A percentile compares a stretch with the other conserved stretches of the same genome.
Conservation (phyloP, 2,797 vertebrate genomes). For the Crocodylus rhombifer region DNA sequence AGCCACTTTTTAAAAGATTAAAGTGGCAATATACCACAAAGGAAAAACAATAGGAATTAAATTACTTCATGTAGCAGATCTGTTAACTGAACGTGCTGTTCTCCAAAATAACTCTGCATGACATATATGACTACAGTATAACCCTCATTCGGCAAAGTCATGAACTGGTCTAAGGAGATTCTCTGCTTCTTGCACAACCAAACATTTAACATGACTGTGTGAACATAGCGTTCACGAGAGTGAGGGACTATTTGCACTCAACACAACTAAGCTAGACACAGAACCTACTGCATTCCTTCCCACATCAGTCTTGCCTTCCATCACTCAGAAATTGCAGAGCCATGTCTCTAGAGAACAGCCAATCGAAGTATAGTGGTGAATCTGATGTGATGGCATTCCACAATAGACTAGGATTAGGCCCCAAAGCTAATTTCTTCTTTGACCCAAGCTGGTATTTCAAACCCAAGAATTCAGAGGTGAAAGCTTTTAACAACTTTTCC, state of each 20-base stretch:
- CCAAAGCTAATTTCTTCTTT: neutral
- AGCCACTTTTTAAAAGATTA: neutral
- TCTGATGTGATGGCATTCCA: neutral
- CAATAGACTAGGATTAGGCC: neutral
- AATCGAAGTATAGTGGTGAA: neutral
- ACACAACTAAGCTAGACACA: neutral
- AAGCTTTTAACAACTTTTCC: neutral
- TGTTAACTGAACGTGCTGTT: slow-evolving; percentile 13
- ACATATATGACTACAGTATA: neutral
- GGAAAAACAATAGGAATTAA: slow-evolving; percentile 24
- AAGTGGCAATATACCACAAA: neutral
- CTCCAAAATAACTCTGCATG: slow-evolving; percentile 16
- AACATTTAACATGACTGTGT: neutral
- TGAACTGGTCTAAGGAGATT: neutral
- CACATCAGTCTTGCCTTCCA: neutral
- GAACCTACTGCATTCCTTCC: neutral
- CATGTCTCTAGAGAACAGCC: neutral
- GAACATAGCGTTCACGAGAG: neutral
- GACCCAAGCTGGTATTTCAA: neutral
- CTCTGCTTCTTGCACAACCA: neutral
- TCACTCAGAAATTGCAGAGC: neutral
- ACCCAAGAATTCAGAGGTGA: neutral
- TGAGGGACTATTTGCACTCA: neutral
- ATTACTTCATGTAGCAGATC: slow-evolving; percentile 6
- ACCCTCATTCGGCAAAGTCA: neutral